phyloP scores from a whole-genome alignment of 2,797 vertebrate species.

The Cuniculus paca region DNA sequence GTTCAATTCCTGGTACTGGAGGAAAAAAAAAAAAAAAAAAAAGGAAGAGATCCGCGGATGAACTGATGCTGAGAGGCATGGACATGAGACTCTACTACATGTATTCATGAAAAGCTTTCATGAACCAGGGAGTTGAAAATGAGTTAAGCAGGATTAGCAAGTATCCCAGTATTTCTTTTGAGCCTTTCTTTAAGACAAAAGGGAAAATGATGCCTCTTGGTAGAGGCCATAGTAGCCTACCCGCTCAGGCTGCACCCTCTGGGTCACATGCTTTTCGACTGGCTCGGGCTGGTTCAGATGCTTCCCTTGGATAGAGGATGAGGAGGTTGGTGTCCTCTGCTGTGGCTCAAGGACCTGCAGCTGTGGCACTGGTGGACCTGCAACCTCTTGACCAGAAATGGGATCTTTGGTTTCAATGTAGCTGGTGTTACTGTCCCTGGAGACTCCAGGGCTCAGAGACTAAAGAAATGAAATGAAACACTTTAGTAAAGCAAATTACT shows the following conservation, averaged over 20 bases:
- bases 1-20: too few species aligned
- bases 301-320: constrained; percentile 90
- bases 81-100: constrained; percentile 37
- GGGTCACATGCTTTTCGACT: constrained; percentile 79
- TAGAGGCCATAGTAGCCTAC: constrained; percentile 58
- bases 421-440: constrained; percentile 89
- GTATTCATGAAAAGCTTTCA: background rate
- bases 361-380: constrained; percentile 82
- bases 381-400: constrained; percentile 85
- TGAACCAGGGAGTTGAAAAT: background rate
- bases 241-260: constrained; percentile 74
- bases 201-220: background rate
- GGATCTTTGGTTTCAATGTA: constrained; percentile 93
- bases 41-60: background rate
- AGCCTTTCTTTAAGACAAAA: background rate
- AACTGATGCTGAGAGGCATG: background rate
- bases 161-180: background rate
- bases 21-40: too few species aligned
- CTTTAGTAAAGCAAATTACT: constrained; percentile 50
- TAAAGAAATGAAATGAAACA: constrained; percentile 79
- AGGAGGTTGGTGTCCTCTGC: constrained; percentile 64
- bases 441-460: constrained; percentile 83
- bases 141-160: constrained; percentile 30
- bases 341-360: constrained; percentile 79
- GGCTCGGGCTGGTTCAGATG: constrained; percentile 88